Percentiles rank a stretch among this genome's conserved stretches.
These are phyloP conservation scores for Drosophila melanica DNA, from an alignment of 1,140 invertebrate genomes.

Conservation along the genomic window DNA sequence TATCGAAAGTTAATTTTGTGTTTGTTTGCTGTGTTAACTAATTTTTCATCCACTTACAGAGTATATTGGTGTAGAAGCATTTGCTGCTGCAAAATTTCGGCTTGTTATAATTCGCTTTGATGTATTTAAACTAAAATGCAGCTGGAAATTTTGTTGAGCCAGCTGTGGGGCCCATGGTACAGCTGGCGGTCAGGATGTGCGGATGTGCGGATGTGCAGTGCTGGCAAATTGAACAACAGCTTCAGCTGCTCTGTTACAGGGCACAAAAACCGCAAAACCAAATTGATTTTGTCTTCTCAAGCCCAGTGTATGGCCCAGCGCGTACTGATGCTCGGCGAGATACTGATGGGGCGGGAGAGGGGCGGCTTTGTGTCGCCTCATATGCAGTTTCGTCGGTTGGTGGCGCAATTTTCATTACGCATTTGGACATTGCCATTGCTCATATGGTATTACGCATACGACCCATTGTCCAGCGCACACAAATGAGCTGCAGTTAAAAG, in stretches of 20 bases:
- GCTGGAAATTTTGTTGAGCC: slow-evolving; percentile 33
- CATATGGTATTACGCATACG: slow-evolving; percentile 78
- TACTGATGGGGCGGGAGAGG: neutral
- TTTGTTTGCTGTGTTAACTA: too few relatives aligned
- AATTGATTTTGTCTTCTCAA: slow-evolving; percentile 81
- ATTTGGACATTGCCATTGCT: slow-evolving; percentile 67
- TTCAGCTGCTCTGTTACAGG: slow-evolving; percentile 24
- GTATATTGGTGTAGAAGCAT: neutral
- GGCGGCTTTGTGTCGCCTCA: slow-evolving; percentile 3
- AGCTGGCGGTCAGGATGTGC: slow-evolving; percentile 33
- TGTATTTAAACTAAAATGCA: slow-evolving; percentile 72
- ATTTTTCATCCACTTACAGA: too few relatives aligned
- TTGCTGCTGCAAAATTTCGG: neutral
- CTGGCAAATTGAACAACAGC: slow-evolving; percentile 60
- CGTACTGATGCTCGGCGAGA: neutral
- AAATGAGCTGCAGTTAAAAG: slow-evolving; percentile 60
- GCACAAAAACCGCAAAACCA: slow-evolving; percentile 76
- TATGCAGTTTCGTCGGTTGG: slow-evolving; percentile 35
- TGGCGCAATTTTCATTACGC: slow-evolving; percentile 79
- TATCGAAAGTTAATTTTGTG: too few relatives aligned
- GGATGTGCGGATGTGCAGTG: slow-evolving; percentile 45
- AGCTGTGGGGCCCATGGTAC: slow-evolving; percentile 17
- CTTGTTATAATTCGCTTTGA: slow-evolving; percentile 62
- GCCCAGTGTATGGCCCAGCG: slow-evolving; percentile 46
- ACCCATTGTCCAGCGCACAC: slow-evolving; percentile 62